These are phyloP conservation scores for Lepidocyrtoides sp. DNA, from an alignment of 2,888 invertebrate species.

Conservation along the genomic window DNA sequence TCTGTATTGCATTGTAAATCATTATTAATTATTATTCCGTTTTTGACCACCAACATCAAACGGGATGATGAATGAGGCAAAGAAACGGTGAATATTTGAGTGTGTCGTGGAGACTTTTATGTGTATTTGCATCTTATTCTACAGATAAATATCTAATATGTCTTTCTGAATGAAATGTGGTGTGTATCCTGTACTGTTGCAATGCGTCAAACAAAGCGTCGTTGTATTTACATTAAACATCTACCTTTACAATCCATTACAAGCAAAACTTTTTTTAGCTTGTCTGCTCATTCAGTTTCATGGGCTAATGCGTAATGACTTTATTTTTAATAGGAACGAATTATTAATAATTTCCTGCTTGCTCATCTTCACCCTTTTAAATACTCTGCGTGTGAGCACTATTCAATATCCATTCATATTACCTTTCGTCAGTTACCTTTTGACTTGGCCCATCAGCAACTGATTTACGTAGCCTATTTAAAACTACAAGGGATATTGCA, in stretches of 20 bases:
- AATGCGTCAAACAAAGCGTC: background rate
- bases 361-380: background rate
- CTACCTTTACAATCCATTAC: background rate
- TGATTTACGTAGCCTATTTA: background rate
- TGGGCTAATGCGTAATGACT: background rate
- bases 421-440: background rate
- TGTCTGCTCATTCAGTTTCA: background rate
- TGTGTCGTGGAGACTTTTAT: too few species aligned
- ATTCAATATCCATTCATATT: slow-evolving; percentile 33
- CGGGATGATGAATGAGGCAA: slow-evolving; percentile 63
- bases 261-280: background rate
- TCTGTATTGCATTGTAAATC: slow-evolving; percentile 8
- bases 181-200: background rate
- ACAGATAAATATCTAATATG: background rate
- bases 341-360: slow-evolving; percentile 1
- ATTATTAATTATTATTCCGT: slow-evolving; percentile 66
- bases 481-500: too few species aligned
- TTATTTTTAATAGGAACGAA: slow-evolving; percentile 39
- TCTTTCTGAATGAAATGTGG: background rate
- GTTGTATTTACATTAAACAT: background rate
- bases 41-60: slow-evolving; percentile 64
- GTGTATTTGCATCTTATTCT: background rate
- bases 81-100: slow-evolving; percentile 16
- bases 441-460: slow-evolving; percentile 10
- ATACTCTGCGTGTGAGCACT: slow-evolving; percentile 23